Base-by-base conservation (phyloP, 2,113 vertebrate genomes). In the Fukomys damarensis region DNA sequence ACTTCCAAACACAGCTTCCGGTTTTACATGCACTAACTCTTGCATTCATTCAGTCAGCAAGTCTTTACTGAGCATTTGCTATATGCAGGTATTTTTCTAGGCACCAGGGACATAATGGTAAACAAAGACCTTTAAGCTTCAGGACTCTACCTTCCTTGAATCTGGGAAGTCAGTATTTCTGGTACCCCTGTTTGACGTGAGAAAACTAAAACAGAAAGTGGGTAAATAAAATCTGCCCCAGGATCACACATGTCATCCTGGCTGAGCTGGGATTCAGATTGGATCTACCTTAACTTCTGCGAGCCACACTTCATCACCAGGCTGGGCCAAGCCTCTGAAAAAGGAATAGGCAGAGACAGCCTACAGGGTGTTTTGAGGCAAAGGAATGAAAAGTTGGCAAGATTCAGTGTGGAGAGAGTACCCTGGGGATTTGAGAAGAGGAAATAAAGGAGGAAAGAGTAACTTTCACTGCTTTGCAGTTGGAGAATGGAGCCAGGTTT, bases 221-320 rank as follows among this genome's bases (percentile, higher is more conserved):
- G 9, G 63, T 22, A 46, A 68, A 28, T 85, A 32, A 63, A 76
- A 30, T 32, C 74, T 49, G 20, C 22, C 1, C 68, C 46, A 4
- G 24, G 72, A 38, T 35, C 54, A 5, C 61, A 24, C 1, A 0
- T 7, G 38, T 43, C 30, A 22, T 6, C 28, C 38, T 24, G 19
- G n/a, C 14, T 12, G 7, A 63, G 35, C 17, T 65, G 86, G 54
- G 52, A 59, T 56, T 52, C 10, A 13, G 61, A 19, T 54, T 54
- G 26, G 43, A 52, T 20, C 22, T n/a, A 3, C 80, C 22, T 26
- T 16, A 63, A 46, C 49, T 41, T 72, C 26, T 28, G 6, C 2
- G 38, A 20, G 41, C 14, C 14, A 2, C 10, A 4, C 28, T 9
- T 63, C 30, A 6, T 38, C 6, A 0, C n/a, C 2, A 12, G 28